A percentile compares a stretch with the other conserved stretches of the same genome.
Conservation (phyloP, 2,113 vertebrate species). For the Petromus typicus region DNA sequence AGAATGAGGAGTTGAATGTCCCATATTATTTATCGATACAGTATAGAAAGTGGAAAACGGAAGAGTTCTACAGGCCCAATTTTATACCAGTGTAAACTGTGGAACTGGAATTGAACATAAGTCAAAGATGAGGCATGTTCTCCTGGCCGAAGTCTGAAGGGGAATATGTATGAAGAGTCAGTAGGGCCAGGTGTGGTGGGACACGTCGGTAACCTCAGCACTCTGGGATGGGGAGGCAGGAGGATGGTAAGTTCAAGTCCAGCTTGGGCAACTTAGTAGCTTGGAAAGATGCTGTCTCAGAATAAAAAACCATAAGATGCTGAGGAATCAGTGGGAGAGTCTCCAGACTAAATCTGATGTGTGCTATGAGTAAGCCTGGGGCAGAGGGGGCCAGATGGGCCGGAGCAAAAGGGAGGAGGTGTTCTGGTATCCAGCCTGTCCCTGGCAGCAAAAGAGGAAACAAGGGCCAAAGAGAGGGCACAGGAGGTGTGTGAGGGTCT, state of each 20-base stretch:
- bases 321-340: background rate
- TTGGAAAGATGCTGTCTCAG: background rate
- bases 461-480: background rate
- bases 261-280: background rate
- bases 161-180: background rate
- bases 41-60: background rate
- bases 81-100: background rate
- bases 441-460: background rate
- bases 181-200: background rate
- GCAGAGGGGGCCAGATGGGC: background rate
- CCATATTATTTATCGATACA: background rate
- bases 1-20: background rate
- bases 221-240: background rate
- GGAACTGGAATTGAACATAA: background rate
- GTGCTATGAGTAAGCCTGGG: background rate
- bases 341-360: background rate
- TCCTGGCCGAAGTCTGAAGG: background rate
- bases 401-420: rapidly evolving
- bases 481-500: background rate
- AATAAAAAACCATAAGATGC: background rate
- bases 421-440: background rate
- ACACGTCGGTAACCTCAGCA: background rate
- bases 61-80: background rate
- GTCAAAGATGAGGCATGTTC: background rate
- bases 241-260: background rate